Conservation (phyloP, 37 sponge, comb jelly and placozoan species). For the Geodia barretti region DNA sequence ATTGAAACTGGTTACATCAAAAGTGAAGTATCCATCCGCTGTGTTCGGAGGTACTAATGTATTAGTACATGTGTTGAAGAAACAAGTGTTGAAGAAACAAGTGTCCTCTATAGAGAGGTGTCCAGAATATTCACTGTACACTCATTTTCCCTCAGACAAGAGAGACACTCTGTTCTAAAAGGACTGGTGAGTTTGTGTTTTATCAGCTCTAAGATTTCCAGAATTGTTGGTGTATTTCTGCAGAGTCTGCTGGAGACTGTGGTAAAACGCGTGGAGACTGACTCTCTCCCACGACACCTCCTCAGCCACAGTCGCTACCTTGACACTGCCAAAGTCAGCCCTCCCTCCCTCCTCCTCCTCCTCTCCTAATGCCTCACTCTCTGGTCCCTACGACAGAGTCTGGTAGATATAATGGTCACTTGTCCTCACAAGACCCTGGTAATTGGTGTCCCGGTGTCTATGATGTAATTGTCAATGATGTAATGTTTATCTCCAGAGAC, state of each 20-base stretch:
- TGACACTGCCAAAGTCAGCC: constrained; percentile 20
- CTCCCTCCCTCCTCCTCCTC: background rate
- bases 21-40: no score
- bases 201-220: background rate
- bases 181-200: constrained; percentile 25
- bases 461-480: background rate
- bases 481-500: constrained; percentile 21
- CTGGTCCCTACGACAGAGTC: constrained; percentile 1
- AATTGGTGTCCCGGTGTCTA: background rate
- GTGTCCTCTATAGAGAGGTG: background rate
- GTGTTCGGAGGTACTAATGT: no score
- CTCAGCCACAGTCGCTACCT: constrained; percentile 31
- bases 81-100: background rate
- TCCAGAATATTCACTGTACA: background rate
- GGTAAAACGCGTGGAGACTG: constrained; percentile 1
- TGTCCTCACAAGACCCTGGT: constrained; percentile 32
- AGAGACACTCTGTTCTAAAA: constrained; percentile 7
- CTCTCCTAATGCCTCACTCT: background rate
- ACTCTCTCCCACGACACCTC: constrained; percentile 16
- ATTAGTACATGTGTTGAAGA: background rate
- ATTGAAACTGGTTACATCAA: no score
- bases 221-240: background rate
- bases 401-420: constrained; percentile 16
- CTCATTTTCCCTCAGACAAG: background rate
- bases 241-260: constrained; percentile 29